These are phyloP conservation scores for Mesoclemmys tuberculata DNA, from an alignment of 2,113 vertebrate species.

Conservation along the genomic window DNA sequence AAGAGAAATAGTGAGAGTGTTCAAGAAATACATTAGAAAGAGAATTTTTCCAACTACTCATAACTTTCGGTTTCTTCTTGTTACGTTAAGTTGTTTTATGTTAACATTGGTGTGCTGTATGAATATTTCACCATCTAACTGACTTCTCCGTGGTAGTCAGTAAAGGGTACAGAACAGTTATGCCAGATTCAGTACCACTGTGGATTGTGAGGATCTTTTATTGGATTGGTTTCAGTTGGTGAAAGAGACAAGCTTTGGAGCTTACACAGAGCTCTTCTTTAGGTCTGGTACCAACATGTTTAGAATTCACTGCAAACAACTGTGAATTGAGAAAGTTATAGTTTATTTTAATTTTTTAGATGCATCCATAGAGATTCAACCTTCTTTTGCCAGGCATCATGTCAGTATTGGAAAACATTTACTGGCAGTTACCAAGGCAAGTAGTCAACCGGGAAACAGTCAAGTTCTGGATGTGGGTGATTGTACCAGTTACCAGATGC, in stretches of 20 bases:
- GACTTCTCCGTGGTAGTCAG: not conserved
- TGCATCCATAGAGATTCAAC: conserved; percentile 29
- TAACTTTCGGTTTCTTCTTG: not conserved
- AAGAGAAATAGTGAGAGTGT: not conserved
- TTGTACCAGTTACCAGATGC: conserved; percentile 69
- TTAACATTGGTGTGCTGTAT: not conserved
- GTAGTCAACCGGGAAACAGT: conserved; percentile 59
- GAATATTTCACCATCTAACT: not conserved
- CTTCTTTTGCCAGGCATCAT: conserved; percentile 60
- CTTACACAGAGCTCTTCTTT: not conserved
- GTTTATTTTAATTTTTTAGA: conserved; percentile 53
- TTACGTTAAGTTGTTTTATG: not conserved
- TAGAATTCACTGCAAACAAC: not conserved
- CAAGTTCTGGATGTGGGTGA: conserved; percentile 68
- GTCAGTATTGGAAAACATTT: conserved; percentile 26
- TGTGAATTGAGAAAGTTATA: conserved; percentile 15
- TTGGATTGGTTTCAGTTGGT: not conserved
- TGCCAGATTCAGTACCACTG: not conserved
- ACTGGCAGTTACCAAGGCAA: conserved; percentile 61
- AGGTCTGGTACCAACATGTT: not conserved
- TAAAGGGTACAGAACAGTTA: not conserved
- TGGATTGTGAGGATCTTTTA: not conserved
- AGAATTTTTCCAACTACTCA: not conserved
- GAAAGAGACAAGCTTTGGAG: not conserved
- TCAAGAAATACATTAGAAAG: not conserved